Conservation (phyloP, 1,140 invertebrate species). For the Zaprionus kolodkinae region DNA sequence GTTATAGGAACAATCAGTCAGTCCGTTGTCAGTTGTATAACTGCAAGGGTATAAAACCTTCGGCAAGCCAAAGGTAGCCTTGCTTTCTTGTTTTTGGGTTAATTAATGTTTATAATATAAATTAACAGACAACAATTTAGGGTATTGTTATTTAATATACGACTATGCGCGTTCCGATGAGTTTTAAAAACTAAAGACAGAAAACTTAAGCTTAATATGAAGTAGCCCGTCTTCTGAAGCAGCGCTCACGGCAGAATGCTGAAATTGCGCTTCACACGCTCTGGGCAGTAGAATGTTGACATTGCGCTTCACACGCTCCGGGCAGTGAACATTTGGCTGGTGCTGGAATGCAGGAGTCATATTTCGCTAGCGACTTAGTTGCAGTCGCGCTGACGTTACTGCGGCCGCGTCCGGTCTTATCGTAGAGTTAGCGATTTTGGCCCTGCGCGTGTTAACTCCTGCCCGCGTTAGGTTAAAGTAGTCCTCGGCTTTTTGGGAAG, state of each 20-base stretch:
- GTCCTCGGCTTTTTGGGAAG: constrained; percentile 1
- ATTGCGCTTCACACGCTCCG: no score
- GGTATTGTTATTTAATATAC: background rate
- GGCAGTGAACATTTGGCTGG: background rate
- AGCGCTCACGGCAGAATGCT: constrained; percentile 13
- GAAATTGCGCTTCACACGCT: constrained; percentile 5
- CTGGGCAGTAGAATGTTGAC: no score
- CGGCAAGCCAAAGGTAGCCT: no score
- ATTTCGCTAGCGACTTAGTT: constrained; percentile 10
- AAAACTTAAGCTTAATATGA: constrained; percentile 19
- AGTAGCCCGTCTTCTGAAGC: constrained; percentile 19
- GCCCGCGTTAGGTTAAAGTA: constrained; percentile 4
- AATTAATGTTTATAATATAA: no score
- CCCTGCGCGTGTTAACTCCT: constrained; percentile 14
- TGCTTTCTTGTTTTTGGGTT: no score
- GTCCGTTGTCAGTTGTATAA: no score
- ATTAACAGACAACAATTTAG: constrained; percentile 5
- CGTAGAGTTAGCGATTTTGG: constrained; percentile 19
- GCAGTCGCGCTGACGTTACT: constrained; percentile 4
- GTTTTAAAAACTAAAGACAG: constrained; percentile 14
- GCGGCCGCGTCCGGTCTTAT: constrained; percentile 21
- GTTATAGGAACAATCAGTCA: no score
- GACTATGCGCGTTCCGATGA: constrained; percentile 7
- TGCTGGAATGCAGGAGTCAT: background rate
- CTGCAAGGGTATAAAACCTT: no score